Evolutionary conservation across 2,888 invertebrate genomes (phyloP), one percentile per base, ranked within the genome.

Genomic region (Drosophila pseudotalamancana): DNA sequence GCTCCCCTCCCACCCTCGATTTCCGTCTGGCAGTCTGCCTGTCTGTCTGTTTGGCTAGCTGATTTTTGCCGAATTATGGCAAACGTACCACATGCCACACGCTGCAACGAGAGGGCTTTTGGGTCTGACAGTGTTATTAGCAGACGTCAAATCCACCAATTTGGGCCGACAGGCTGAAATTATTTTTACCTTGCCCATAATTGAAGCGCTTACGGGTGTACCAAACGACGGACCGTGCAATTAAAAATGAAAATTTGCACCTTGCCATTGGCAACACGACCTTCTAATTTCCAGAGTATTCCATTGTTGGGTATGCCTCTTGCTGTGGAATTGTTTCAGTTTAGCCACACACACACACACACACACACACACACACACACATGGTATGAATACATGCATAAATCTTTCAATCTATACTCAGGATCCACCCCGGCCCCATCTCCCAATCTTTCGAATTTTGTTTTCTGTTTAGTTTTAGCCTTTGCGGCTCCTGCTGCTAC

Each of bases 91-190:
- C 48, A 53, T 39, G 40, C 42, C 35, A 25, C 37, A 54, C 27
- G 39, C 43, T 51, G 34, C 65, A 45, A 6, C 39, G 40, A 46
- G 31, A 9, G 19, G 9, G 23, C 35, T 25, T 48, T 34, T 29
- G 40, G 45, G 45, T 21, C 60, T 72, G 77, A 32, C 59, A 64
- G 46, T 48, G 50, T 51, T 51, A 60, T 68, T 56, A 55, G 78
- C 54, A 56, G 45, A 54, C 43, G 46, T 59, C 48, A 49, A 35
- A 43, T 53, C 35, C 51, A 37, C 27, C 11, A 40, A 49, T 56
- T 56, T 46, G 23, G 18, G 31, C 19, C 31, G 37, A 23, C 54
- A 54, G 12, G 18, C 18, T 27, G 43, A 57, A 42, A 51, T 35
- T 57, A 51, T 57, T 57, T 40, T 27, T 42, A 34, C 34, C 32